Evolutionary conservation across 2,113 vertebrate genomes (phyloP).

Genomic region (Edolisoma coerulescens): DNA sequence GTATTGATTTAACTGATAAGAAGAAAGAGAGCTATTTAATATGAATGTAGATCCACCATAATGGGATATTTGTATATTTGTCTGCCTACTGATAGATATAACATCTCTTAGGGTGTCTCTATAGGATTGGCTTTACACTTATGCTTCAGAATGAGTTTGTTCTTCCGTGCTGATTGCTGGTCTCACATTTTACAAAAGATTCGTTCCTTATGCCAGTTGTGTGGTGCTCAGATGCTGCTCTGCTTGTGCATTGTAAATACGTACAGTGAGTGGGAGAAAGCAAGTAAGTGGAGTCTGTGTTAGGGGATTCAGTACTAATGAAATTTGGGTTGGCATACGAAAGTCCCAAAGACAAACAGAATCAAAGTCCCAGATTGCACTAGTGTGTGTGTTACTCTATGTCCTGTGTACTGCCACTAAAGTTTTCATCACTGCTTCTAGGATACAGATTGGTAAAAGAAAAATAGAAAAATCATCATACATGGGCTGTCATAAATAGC

Average conservation of each 20-base stretch:
- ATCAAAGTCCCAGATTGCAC: not conserved
- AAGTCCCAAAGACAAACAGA: not conserved
- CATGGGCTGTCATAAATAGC: not conserved
- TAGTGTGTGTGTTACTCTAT: not conserved
- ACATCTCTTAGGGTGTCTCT: not conserved
- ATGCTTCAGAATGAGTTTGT: not conserved
- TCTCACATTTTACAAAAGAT: not conserved
- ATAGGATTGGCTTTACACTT: not conserved
- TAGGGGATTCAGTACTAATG: not conserved
- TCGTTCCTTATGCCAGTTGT: not conserved
- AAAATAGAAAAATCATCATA: not conserved
- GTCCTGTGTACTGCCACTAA: not conserved
- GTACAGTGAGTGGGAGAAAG: not conserved
- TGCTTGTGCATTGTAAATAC: not conserved
- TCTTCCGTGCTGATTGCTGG: not conserved
- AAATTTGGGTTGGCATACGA: not conserved
- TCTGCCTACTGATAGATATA: not conserved
- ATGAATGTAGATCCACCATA: not conserved
- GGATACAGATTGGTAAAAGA: not conserved
- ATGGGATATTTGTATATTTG: conserved; percentile 15
- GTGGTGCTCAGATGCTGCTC: not conserved
- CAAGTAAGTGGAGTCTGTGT: not conserved
- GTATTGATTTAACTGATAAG: conserved; percentile 13
- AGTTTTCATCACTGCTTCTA: not conserved
- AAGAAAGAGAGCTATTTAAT: conserved; percentile 1